Percentiles rank a stretch among this genome's conserved stretches.
phyloP scores from a whole-genome alignment of 2,113 vertebrate species.

The Pomatostomus ruficeps region DNA sequence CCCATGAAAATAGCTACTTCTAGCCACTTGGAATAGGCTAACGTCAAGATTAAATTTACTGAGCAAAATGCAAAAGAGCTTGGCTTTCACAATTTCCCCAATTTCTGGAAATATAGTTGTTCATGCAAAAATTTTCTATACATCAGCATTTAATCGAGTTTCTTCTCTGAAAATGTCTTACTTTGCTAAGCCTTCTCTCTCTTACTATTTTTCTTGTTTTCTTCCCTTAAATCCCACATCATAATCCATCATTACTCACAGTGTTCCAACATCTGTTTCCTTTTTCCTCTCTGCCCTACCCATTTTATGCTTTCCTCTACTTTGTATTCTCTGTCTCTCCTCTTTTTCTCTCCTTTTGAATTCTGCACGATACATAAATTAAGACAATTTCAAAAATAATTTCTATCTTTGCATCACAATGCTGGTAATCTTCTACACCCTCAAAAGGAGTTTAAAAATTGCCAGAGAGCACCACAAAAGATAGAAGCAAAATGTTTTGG shows the following conservation, averaged over 20 bases:
- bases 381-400: neutral
- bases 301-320: neutral
- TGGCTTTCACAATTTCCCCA: neutral
- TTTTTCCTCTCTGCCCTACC: neutral
- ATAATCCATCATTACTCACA: neutral
- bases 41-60: neutral
- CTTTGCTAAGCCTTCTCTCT: neutral
- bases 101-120: neutral
- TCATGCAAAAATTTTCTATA: neutral
- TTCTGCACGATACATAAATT: neutral
- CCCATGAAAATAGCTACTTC: neutral
- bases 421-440: neutral
- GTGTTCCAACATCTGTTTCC: conserved; percentile 38
- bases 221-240: neutral
- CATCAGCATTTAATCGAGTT: neutral
- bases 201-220: neutral
- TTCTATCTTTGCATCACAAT: neutral
- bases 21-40: neutral
- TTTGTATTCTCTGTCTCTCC: neutral
- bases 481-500: neutral
- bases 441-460: neutral
- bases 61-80: neutral
- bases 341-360: neutral
- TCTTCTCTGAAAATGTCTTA: neutral
- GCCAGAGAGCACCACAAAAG: neutral